Percentiles rank a stretch among this genome's conserved stretches.
Conservation (phyloP, 2,888 invertebrate species). For the Siphlonurus alternatus region DNA sequence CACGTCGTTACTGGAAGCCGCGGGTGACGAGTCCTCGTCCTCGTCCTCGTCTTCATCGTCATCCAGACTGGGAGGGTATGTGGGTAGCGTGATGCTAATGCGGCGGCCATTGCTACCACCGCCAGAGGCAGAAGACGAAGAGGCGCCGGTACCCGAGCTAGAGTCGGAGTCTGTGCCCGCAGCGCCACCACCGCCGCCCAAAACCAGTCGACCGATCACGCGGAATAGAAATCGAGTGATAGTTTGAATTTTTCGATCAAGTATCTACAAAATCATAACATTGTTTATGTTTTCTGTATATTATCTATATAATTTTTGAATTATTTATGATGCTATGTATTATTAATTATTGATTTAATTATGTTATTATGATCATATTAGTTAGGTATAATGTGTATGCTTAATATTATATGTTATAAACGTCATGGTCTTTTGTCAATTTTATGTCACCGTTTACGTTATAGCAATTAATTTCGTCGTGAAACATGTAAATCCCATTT, state of each 20-base stretch:
- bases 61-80: slow-evolving; percentile 48
- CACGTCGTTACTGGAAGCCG: slow-evolving; percentile 18
- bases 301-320: too few species aligned
- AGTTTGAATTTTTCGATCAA: slow-evolving; percentile 44
- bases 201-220: slow-evolving; percentile 55
- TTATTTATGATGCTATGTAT: too few species aligned
- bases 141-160: slow-evolving; percentile 24
- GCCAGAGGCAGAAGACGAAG: slow-evolving; percentile 13
- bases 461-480: too few species aligned
- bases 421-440: too few species aligned
- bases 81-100: slow-evolving; percentile 46
- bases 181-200: slow-evolving; percentile 38
- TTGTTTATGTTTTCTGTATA: too few species aligned
- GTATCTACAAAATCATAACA: slow-evolving; percentile 7
- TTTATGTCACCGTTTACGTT: too few species aligned
- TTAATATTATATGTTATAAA: background rate
- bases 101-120: slow-evolving; percentile 27
- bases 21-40: slow-evolving; percentile 24
- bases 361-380: background rate
- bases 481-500: too few species aligned
- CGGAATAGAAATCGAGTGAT: slow-evolving; percentile 54
- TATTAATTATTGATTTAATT: too few species aligned
- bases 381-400: background rate
- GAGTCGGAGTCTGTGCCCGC: slow-evolving; percentile 25
- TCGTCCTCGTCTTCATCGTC: slow-evolving; percentile 34